Conservation (phyloP, 2,888 invertebrate genomes). For the Parelbella ahira region DNA sequence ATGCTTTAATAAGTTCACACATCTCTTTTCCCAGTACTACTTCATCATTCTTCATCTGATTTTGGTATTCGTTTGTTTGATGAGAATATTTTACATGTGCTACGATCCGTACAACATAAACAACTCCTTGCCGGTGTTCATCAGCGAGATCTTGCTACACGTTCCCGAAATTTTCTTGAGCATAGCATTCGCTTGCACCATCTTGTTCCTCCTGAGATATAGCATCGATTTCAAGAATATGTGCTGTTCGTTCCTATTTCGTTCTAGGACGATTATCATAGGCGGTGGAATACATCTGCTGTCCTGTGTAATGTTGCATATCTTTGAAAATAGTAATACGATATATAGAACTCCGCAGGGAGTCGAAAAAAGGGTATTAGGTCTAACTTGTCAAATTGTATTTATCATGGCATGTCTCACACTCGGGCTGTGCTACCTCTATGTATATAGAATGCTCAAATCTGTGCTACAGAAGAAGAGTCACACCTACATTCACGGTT, state of each 20-base stretch:
- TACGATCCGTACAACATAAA: constrained; percentile 96
- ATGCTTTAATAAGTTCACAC: constrained; percentile 91
- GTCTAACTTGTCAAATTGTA: constrained; percentile 90
- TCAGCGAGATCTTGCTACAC: constrained; percentile 91
- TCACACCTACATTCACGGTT: constrained; percentile 89
- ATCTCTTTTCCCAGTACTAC: constrained; percentile 92
- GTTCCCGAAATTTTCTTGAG: constrained; percentile 93
- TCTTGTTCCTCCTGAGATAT: constrained; percentile 90
- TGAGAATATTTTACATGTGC: constrained; percentile 92
- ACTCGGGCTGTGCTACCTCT: constrained; percentile 91
- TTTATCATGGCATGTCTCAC: constrained; percentile 92
- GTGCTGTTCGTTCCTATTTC: constrained; percentile 85
- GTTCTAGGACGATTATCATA: constrained; percentile 88
- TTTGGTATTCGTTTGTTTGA: constrained; percentile 89
- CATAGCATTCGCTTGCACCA: constrained; percentile 93
- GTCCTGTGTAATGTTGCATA: constrained; percentile 90
- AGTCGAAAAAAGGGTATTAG: constrained; percentile 82
- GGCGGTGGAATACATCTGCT: constrained; percentile 89
- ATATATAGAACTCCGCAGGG: constrained; percentile 66
- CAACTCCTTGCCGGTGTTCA: constrained; percentile 86
- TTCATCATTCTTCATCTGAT: constrained; percentile 92
- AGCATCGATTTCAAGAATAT: constrained; percentile 87
- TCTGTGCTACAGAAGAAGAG: constrained; percentile 87
- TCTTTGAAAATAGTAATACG: constrained; percentile 83
- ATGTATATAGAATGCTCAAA: constrained; percentile 89